Evolutionary conservation across 1,140 invertebrate species (phyloP).

Genomic region (Hermatobates lingyangjiaoensis): DNA sequence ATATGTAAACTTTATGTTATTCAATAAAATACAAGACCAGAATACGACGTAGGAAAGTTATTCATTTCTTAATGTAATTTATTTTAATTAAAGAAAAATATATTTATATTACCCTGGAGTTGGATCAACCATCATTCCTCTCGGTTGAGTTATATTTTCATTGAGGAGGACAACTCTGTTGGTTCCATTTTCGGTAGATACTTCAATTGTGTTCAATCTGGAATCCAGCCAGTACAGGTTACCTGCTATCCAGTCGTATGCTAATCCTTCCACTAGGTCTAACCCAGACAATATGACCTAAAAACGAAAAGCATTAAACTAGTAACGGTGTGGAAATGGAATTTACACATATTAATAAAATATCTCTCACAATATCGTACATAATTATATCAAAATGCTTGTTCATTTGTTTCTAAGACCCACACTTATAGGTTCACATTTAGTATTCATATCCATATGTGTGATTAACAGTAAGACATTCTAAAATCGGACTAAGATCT

Average conservation of each 20-base stretch:
- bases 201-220: conserved; percentile 82
- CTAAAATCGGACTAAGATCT: too few relatives aligned
- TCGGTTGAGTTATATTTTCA: conserved; percentile 84
- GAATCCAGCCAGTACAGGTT: conserved; percentile 96
- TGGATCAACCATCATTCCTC: conserved; percentile 87
- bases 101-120: conserved; percentile 56
- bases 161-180: conserved; percentile 70
- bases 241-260: conserved; percentile 87
- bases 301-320: too few relatives aligned
- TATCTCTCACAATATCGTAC: background rate
- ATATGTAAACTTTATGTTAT: too few relatives aligned
- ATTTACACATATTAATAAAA: background rate
- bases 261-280: conserved; percentile 82
- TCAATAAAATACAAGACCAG: too few relatives aligned
- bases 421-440: too few relatives aligned
- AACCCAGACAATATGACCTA: conserved; percentile 70
- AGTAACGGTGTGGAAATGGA: background rate
- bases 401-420: too few relatives aligned
- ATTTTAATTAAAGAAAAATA: too few relatives aligned
- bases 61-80: too few relatives aligned
- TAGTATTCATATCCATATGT: too few relatives aligned
- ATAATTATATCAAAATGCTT: background rate
- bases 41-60: too few relatives aligned
- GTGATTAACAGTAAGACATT: too few relatives aligned
- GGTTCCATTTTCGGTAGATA: conserved; percentile 65